Evolutionary conservation across 1,140 invertebrate species (phyloP), one percentile per base, ranked within the genome.

Genomic region (Cecropterus lyciades): DNA sequence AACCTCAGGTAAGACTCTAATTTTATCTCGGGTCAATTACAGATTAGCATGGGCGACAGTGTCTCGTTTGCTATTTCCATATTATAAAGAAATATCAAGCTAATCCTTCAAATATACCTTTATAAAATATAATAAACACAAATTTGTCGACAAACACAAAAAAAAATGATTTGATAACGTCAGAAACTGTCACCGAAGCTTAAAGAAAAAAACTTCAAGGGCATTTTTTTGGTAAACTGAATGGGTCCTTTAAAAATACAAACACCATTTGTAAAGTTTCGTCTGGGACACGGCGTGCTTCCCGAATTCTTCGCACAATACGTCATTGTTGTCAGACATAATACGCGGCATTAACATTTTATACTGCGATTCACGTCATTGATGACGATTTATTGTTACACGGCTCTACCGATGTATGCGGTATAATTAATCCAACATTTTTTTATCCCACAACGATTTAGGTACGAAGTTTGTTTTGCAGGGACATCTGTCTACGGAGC

Each of bases 401-500:
- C 64, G 56, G 57, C 69, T 73, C 48, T 65, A 70, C 71, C 66
- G 60, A 75, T 79, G 75, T 85, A 80, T 82, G 80, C 69, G 69
- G 73, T 85, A 90, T 92, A 90, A 91, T 91, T 89, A 91, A 89
- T 89, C 84, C 85, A 66, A 77, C 64, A 71, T 89, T 88, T 92
- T 87, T 55, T 1, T 42, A 80, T 78, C 64, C 73, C 48, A 63
- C 66, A 13, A 81, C 86, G 83, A 84, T 86, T 86, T 85, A 84
- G 78, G 75, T 83, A 80, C 78, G 68, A 80, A 89, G 86, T 87
- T 89, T 89, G 82, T 89, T 88, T 89, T 86, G 85, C 82, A 70
- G 79, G 78, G 87, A 89, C 89, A 92, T 90, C 87, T 90, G 89
- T 84, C 82, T 75, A 70, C 72, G 70, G 64, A 63, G 24, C 72